These are phyloP conservation scores for Leptura quadrifasciata DNA, from an alignment of 2,888 invertebrate genomes.

Conservation along the genomic window DNA sequence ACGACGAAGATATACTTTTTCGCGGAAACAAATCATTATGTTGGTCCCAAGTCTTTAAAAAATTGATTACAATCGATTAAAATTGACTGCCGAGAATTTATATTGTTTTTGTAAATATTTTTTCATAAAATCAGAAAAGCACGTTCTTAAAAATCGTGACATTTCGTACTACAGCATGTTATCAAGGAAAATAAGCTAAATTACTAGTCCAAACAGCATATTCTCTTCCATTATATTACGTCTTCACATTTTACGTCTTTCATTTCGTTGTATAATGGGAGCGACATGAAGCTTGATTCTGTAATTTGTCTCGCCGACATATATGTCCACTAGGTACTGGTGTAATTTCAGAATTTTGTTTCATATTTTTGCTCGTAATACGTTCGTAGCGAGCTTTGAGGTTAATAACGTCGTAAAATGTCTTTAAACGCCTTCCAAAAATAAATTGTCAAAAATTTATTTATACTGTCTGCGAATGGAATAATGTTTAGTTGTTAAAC, in stretches of 20 bases:
- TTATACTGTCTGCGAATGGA: slow-evolving; percentile 10
- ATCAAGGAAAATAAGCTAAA: background rate
- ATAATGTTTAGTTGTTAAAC: slow-evolving; percentile 22
- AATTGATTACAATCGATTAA: no score
- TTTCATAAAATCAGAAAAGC: no score
- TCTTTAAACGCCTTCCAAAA: background rate
- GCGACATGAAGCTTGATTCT: background rate
- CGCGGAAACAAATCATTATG: no score
- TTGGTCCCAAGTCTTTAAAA: no score
- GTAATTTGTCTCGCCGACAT: background rate
- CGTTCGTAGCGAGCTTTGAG: background rate
- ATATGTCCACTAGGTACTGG: slow-evolving; percentile 2
- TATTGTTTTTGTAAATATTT: no score
- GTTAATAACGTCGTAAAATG: slow-evolving; percentile 1
- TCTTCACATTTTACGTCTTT: background rate
- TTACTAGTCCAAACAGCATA: background rate
- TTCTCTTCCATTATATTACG: background rate
- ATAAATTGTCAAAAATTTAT: slow-evolving; percentile 21
- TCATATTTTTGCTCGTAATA: background rate
- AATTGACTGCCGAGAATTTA: no score
- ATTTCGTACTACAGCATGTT: no score
- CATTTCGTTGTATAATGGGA: slow-evolving; percentile 2
- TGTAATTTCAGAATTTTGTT: background rate
- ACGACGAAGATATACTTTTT: no score
- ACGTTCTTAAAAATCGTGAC: no score